A percentile compares a stretch with the other conserved stretches of the same genome.
phyloP scores from a whole-genome alignment of 2,113 vertebrate species.

The Panurus biarmicus region DNA sequence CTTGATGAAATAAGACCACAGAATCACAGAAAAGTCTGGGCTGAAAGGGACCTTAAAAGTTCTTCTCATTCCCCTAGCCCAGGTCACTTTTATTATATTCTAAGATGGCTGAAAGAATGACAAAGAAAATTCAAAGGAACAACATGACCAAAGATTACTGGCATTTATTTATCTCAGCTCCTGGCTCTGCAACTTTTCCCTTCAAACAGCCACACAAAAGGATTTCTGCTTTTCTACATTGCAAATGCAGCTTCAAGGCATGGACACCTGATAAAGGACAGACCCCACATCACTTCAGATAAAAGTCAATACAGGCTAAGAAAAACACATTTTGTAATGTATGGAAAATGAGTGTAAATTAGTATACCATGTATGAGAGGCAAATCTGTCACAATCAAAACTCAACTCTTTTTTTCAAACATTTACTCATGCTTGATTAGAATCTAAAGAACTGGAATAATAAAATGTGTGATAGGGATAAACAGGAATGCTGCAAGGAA shows the following conservation, averaged over 20 bases:
- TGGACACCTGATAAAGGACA: neutral
- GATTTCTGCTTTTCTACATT: neutral
- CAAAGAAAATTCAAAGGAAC: neutral
- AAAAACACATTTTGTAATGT: neutral
- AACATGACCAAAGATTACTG: neutral
- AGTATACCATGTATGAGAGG: neutral
- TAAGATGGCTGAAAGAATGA: neutral
- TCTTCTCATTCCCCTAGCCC: neutral
- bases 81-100: neutral
- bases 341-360: neutral
- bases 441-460: neutral
- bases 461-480: neutral
- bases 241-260: neutral
- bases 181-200: neutral
- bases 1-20: neutral
- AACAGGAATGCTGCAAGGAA: neutral
- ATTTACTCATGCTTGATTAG: neutral
- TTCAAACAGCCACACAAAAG: neutral
- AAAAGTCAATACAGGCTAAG: neutral
- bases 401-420: neutral
- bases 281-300: neutral
- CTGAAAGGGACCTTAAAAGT: neutral
- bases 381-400: neutral
- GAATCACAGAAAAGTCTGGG: neutral
- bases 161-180: neutral